Evolutionary conservation across 2,888 invertebrate genomes (phyloP).

Genomic region (Cephus pulcher): DNA sequence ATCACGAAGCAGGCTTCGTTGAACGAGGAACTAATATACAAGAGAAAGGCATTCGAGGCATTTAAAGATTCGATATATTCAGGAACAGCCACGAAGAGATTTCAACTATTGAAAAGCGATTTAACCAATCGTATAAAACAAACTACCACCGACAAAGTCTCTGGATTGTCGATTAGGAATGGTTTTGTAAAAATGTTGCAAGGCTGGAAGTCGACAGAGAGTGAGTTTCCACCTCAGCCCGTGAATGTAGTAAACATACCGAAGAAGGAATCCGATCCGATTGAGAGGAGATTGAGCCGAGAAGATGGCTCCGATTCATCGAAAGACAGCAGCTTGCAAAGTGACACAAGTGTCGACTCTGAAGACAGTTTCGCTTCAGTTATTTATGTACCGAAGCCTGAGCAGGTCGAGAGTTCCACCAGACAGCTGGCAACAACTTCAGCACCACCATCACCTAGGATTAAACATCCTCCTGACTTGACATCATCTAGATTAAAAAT

Average conservation of each 20-base stretch:
- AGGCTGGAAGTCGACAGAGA: constrained; percentile 68
- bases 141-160: constrained; percentile 86
- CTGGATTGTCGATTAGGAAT: constrained; percentile 75
- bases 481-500: constrained; percentile 77
- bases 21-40: constrained; percentile 86
- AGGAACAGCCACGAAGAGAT: constrained; percentile 77
- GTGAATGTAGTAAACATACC: constrained; percentile 22
- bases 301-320: constrained; percentile 92
- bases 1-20: constrained; percentile 91
- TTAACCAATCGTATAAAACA: constrained; percentile 86
- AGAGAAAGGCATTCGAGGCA: constrained; percentile 75
- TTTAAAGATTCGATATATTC: constrained; percentile 81
- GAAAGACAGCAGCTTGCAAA: constrained; percentile 90
- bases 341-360: constrained; percentile 93
- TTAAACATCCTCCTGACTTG: constrained; percentile 77
- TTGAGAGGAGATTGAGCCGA: constrained; percentile 81
- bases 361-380: constrained; percentile 95
- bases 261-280: constrained; percentile 58
- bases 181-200: constrained; percentile 87
- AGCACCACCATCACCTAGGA: constrained; percentile 82
- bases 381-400: constrained; percentile 87
- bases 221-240: constrained; percentile 28
- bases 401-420: constrained; percentile 70
- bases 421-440: constrained; percentile 75
- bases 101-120: constrained; percentile 82